phyloP scores from a whole-genome alignment of 2,113 vertebrate species.

The Malurus elegans region DNA sequence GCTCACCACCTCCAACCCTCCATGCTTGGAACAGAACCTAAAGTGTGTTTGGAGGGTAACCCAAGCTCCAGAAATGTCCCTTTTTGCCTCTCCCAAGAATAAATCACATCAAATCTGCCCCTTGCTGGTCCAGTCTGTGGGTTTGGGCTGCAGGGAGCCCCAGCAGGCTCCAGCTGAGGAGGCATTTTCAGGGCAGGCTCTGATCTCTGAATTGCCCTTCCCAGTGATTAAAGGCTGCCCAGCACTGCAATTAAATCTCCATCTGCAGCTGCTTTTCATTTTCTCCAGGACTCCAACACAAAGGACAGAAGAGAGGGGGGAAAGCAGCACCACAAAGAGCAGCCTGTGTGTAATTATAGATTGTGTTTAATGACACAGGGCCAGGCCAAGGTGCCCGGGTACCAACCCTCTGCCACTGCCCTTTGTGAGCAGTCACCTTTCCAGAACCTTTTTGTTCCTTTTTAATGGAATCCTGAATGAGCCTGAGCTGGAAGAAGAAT shows the following conservation, averaged over 20 bases:
- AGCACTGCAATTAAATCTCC: neutral
- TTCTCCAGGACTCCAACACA: neutral
- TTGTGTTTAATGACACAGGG: neutral
- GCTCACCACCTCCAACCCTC: neutral
- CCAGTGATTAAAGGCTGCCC: neutral
- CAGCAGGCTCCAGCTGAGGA: neutral
- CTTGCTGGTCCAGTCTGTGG: neutral
- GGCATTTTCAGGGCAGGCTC: neutral
- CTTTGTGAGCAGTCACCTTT: neutral
- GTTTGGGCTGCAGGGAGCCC: neutral
- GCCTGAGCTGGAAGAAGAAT: neutral
- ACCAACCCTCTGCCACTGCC: neutral
- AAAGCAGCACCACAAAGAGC: neutral
- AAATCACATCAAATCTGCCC: neutral
- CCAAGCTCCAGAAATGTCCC: neutral
- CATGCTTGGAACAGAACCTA: neutral
- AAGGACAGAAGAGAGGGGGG: neutral
- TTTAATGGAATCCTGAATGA: neutral
- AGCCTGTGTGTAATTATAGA: neutral
- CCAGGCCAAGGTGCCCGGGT: neutral
- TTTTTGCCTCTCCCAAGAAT: neutral
- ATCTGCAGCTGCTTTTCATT: neutral
- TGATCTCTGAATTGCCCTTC: neutral
- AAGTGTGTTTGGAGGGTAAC: neutral
- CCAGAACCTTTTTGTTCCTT: neutral